These are phyloP conservation scores for Syrista parreyssii DNA, from an alignment of 2,888 invertebrate genomes.

Conservation along the genomic window DNA sequence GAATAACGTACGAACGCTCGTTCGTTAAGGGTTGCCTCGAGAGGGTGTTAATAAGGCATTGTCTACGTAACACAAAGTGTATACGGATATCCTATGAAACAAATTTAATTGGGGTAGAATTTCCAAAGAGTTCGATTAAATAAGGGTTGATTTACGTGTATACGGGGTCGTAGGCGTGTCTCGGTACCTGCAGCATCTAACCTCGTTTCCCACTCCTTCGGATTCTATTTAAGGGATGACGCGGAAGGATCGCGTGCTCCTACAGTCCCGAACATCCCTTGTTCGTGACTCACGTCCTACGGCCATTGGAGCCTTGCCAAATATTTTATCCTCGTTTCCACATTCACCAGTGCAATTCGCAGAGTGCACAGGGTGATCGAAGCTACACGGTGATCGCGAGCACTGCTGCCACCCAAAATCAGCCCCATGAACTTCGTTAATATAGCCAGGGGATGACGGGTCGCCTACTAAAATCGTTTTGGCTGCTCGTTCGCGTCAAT, in stretches of 20 bases:
- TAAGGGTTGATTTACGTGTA: too few relatives aligned
- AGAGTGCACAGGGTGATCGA: background rate
- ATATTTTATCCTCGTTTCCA: background rate
- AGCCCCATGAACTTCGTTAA: background rate
- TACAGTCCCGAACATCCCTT: background rate
- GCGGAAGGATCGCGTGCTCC: background rate
- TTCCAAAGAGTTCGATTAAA: too few relatives aligned
- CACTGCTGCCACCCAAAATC: background rate
- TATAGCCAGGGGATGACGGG: background rate
- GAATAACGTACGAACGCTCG: background rate
- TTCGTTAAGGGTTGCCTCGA: too few relatives aligned
- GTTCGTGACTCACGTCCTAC: background rate
- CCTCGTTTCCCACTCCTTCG: accelerated
- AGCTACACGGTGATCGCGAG: background rate
- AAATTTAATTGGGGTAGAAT: too few relatives aligned
- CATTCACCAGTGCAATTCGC: background rate
- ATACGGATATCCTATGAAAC: background rate
- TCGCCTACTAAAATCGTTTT: background rate
- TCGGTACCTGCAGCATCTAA: background rate
- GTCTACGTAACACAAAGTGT: background rate
- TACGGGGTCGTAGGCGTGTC: background rate
- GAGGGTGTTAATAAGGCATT: too few relatives aligned
- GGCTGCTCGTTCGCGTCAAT: background rate
- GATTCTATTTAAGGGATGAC: background rate
- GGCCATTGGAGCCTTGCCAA: background rate